These are phyloP conservation scores for Campylorhamphus procurvoides DNA, from an alignment of 2,113 vertebrate species.

Conservation along the genomic window DNA sequence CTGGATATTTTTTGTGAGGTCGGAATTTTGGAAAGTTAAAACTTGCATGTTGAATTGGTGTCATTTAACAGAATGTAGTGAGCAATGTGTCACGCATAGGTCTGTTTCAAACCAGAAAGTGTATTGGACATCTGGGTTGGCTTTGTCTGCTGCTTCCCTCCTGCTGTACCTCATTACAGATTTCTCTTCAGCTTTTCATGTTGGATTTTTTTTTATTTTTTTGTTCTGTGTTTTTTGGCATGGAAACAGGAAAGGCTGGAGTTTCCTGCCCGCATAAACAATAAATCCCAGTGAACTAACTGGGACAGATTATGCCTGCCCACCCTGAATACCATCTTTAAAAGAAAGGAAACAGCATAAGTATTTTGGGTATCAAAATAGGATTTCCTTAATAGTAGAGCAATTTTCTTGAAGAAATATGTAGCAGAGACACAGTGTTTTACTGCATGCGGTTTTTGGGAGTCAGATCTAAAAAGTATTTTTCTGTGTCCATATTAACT, in stretches of 20 bases:
- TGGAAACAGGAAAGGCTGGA: conserved; percentile 74
- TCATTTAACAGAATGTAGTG: neutral
- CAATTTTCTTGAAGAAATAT: neutral
- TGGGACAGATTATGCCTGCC: conserved; percentile 15
- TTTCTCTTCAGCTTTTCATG: neutral
- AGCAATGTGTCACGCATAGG: accelerated
- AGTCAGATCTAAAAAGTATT: neutral
- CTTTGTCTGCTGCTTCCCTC: neutral
- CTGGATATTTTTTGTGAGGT: neutral
- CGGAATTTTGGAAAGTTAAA: neutral
- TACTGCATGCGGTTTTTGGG: neutral
- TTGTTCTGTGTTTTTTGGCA: conserved; percentile 13
- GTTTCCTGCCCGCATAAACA: conserved; percentile 67
- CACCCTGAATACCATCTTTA: conserved; percentile 28
- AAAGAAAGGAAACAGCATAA: conserved; percentile 61
- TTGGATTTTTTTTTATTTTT: neutral
- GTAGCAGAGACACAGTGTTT: neutral
- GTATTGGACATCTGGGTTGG: neutral
- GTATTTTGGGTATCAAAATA: neutral
- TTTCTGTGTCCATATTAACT: neutral
- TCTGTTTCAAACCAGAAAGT: neutral
- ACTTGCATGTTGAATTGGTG: neutral
- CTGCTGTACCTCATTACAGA: neutral
- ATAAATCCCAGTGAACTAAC: conserved; percentile 12
- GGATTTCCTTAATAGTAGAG: neutral